Evolutionary conservation across 2,888 invertebrate species (phyloP).

Genomic region (Anagyrus pseudococci): DNA sequence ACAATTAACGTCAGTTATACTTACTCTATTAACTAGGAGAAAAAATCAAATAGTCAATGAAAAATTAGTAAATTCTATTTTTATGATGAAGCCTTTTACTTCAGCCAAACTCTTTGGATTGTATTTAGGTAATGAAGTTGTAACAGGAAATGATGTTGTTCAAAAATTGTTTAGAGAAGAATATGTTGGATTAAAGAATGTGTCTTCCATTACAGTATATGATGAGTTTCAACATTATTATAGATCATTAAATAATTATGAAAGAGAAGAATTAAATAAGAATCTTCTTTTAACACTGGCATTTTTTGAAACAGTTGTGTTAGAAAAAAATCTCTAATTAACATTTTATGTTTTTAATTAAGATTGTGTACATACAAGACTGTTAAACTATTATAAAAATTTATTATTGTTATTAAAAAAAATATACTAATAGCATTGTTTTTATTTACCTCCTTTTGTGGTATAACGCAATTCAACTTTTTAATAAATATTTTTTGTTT

Average conservation of each 20-base stretch:
- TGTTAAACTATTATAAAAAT: no score
- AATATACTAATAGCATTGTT: no score
- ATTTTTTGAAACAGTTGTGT: conserved; percentile 33
- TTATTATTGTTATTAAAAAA: no score
- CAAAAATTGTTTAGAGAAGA: conserved; percentile 14
- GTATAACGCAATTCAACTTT: no score
- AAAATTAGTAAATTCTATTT: neutral
- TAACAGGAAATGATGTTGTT: conserved; percentile 11
- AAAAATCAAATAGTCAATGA: neutral
- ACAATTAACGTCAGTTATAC: conserved; percentile 15
- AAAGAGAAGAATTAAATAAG: conserved; percentile 24
- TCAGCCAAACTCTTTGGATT: conserved; percentile 20
- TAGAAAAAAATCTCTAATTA: no score
- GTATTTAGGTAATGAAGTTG: conserved; percentile 17
- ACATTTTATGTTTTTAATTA: no score
- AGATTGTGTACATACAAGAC: no score
- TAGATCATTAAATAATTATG: neutral
- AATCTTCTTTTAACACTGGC: conserved; percentile 19
- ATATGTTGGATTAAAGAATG: conserved; percentile 11
- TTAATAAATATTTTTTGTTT: no score
- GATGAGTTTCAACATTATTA: conserved; percentile 3
- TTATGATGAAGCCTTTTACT: conserved; percentile 8
- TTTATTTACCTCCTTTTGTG: no score
- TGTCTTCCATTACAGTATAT: neutral
- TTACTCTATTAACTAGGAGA: conserved; percentile 5